Evolutionary conservation across 1,140 invertebrate species (phyloP).

Genomic region (Phymorhynchus buccinoides): DNA sequence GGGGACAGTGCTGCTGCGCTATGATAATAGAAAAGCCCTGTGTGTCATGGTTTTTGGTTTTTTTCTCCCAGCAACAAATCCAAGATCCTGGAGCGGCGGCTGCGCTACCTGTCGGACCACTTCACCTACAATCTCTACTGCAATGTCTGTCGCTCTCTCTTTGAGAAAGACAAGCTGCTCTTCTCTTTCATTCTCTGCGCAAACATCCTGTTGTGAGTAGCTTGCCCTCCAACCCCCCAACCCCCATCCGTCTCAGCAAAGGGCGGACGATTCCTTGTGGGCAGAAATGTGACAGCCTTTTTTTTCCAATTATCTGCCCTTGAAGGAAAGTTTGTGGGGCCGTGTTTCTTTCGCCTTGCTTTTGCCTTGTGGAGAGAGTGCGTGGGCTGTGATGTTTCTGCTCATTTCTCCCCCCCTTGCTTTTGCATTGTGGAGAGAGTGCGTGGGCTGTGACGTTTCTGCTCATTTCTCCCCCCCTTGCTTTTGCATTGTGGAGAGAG

Average conservation of each 20-base stretch:
- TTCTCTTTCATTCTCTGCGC: conserved; percentile 73
- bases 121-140: conserved; percentile 72
- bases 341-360: too few species aligned
- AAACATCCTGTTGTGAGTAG: conserved; percentile 75
- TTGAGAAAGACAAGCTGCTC: conserved; percentile 73
- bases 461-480: too few species aligned
- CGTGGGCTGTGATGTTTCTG: background rate
- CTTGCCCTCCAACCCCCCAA: too few species aligned
- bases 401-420: too few species aligned
- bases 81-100: conserved; percentile 65
- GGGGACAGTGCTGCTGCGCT: background rate
- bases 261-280: background rate
- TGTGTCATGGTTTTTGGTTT: conserved; percentile 66
- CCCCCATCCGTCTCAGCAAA: background rate
- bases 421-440: too few species aligned
- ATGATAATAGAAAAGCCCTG: background rate
- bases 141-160: conserved; percentile 73
- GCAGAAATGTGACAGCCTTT: background rate
- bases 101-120: conserved; percentile 73
- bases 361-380: too few species aligned
- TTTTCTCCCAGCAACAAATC: conserved; percentile 61
- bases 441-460: too few species aligned
- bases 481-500: too few species aligned
- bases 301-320: too few species aligned
- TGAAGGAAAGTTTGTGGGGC: too few species aligned